phyloP scores from a whole-genome alignment of 2,888 invertebrate genomes.

The Nebria salina region DNA sequence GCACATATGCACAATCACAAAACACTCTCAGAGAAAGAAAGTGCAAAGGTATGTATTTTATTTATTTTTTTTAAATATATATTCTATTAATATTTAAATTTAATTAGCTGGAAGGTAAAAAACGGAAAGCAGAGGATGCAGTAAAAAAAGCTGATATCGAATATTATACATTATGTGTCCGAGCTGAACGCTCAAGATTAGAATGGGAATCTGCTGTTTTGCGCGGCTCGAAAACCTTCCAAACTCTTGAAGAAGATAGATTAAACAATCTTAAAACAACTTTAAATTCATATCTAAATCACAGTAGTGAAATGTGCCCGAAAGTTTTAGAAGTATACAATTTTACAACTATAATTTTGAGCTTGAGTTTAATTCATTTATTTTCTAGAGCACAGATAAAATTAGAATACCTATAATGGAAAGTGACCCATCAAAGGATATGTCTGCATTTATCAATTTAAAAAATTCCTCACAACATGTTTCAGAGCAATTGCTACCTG shows the following conservation, averaged over 20 bases:
- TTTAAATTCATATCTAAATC: conserved; percentile 72
- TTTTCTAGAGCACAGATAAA: conserved; percentile 73
- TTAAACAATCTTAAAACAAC: conserved; percentile 81
- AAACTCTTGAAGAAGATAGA: conserved; percentile 89
- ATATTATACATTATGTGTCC: conserved; percentile 90
- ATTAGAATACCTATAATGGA: conserved; percentile 76
- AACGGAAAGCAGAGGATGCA: conserved; percentile 88
- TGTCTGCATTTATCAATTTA: conserved; percentile 72
- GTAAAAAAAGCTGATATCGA: conserved; percentile 93
- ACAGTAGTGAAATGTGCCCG: conserved; percentile 79
- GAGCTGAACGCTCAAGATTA: conserved; percentile 88
- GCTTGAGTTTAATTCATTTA: not conserved
- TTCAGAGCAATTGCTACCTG: conserved; percentile 87
- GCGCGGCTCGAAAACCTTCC: conserved; percentile 86
- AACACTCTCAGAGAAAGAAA: conserved; percentile 67
- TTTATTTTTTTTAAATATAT: not conserved
- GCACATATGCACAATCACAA: conserved; percentile 59
- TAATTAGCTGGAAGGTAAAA: conserved; percentile 82
- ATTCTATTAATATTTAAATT: not conserved
- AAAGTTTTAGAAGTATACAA: conserved; percentile 73
- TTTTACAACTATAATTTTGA: conserved; percentile 39
- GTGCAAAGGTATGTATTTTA: conserved; percentile 63
- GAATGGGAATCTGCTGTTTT: conserved; percentile 93
- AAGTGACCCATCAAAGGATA: conserved; percentile 75
- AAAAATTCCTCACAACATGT: conserved; percentile 70